Conservation (phyloP, 2,888 invertebrate species). For the Scaptomyza parva region DNA sequence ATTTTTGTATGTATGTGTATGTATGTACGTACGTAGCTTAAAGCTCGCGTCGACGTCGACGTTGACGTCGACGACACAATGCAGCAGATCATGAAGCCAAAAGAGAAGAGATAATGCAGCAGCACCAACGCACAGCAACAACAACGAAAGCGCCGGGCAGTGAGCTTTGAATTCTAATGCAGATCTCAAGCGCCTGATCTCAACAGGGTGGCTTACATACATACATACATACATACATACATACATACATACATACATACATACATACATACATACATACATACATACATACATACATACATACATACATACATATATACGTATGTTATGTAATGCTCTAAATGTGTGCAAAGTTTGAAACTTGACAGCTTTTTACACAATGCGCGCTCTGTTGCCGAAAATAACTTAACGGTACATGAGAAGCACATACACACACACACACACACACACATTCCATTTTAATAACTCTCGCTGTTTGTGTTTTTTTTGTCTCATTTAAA, state of each 20-base stretch:
- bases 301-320: too few species aligned
- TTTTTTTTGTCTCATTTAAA: conserved; percentile 32
- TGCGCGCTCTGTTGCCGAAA: conserved; percentile 21
- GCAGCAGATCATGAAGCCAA: conserved; percentile 11
- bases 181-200: conserved; percentile 18
- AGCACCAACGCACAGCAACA: conserved; percentile 7
- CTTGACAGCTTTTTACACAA: conserved; percentile 19
- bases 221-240: too few species aligned
- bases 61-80: conserved; percentile 2
- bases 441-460: conserved; percentile 22
- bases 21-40: neutral
- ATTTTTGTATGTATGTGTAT: too few species aligned
- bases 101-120: conserved; percentile 13
- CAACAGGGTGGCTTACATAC: neutral
- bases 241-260: too few species aligned
- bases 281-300: too few species aligned
- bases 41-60: conserved; percentile 16
- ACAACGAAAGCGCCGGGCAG: conserved; percentile 10
- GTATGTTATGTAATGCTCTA: conserved; percentile 24
- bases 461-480: conserved; percentile 16
- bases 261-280: too few species aligned
- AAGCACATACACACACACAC: conserved; percentile 2
- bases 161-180: conserved; percentile 28
- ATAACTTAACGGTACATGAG: conserved; percentile 27
- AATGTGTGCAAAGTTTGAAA: conserved; percentile 7